These are phyloP conservation scores for Jordanella pulchra DNA, from an alignment of 2,797 vertebrate species.

Conservation along the genomic window DNA sequence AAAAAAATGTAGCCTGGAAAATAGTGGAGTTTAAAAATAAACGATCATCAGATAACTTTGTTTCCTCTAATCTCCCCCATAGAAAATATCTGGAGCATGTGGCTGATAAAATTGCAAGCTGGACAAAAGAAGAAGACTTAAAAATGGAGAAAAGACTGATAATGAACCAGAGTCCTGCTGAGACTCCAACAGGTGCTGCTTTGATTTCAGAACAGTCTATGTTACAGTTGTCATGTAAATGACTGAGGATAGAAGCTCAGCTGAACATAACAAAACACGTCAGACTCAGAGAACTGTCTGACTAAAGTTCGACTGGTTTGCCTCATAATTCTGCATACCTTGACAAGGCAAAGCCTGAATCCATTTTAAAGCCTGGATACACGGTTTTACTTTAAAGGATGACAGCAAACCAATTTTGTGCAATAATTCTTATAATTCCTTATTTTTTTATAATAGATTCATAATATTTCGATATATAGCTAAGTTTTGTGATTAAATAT, in stretches of 20 bases:
- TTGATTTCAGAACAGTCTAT: not conserved
- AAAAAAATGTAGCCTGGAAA: not conserved
- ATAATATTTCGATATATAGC: not conserved
- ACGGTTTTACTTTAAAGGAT: not conserved
- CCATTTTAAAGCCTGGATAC: too few relatives aligned
- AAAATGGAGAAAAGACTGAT: conserved; percentile 66
- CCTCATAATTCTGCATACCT: not conserved
- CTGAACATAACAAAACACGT: not conserved
- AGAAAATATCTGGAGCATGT: conserved; percentile 91
- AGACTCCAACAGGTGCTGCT: conserved; percentile 37
- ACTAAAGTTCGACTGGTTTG: not conserved
- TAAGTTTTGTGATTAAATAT: not conserved
- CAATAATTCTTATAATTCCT: not conserved
- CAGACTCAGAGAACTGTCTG: too few relatives aligned
- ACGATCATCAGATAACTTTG: not conserved
- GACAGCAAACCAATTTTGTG: not conserved
- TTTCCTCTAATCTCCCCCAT: not conserved
- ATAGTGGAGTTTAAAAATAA: not conserved
- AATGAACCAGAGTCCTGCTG: conserved; percentile 3
- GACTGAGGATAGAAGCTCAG: not conserved
- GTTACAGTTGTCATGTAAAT: not conserved
- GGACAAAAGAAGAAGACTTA: conserved; percentile 84
- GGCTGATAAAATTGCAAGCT: conserved; percentile 81
- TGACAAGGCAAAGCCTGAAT: not conserved
- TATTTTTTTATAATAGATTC: not conserved